These are phyloP conservation scores for Cryptosula pallasiana DNA, from an alignment of 2,888 invertebrate genomes.

Conservation along the genomic window DNA sequence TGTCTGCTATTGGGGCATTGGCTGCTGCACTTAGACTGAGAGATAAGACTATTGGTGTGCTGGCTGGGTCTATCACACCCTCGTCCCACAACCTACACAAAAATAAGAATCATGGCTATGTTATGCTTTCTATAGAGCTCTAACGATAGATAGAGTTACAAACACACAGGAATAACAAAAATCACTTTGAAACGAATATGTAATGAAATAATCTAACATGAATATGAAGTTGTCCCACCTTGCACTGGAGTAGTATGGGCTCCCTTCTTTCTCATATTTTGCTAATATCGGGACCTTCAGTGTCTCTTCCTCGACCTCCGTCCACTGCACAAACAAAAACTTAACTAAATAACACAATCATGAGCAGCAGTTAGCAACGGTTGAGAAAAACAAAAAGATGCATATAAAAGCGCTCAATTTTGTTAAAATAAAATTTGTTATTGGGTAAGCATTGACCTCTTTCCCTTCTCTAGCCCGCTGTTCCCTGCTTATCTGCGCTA, in stretches of 20 bases:
- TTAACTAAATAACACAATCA: neutral
- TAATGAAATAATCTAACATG: too few relatives aligned
- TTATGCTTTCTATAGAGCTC: too few relatives aligned
- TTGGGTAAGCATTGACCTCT: conserved; percentile 43
- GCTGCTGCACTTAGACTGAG: conserved; percentile 83
- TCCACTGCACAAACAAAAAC: conserved; percentile 60
- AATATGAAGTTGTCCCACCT: too few relatives aligned
- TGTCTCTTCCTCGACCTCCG: conserved; percentile 71
- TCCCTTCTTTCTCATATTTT: conserved; percentile 85
- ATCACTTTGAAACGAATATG: too few relatives aligned
- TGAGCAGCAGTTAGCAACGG: too few relatives aligned
- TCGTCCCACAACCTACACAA: conserved; percentile 80
- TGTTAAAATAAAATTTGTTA: neutral
- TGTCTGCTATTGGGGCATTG: conserved; percentile 66
- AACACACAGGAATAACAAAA: too few relatives aligned
- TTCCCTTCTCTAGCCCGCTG: conserved; percentile 70
- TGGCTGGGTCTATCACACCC: conserved; percentile 90
- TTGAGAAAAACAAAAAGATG: too few relatives aligned
- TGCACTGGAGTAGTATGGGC: conserved; percentile 86
- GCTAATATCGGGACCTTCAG: conserved; percentile 78
- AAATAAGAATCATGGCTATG: too few relatives aligned
- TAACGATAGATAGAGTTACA: too few relatives aligned
- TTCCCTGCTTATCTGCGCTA: conserved; percentile 79
- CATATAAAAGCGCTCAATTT: too few relatives aligned
- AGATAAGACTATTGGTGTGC: conserved; percentile 84